Conservation (phyloP, 2,888 invertebrate genomes). For the Heterodera filipjevi region DNA sequence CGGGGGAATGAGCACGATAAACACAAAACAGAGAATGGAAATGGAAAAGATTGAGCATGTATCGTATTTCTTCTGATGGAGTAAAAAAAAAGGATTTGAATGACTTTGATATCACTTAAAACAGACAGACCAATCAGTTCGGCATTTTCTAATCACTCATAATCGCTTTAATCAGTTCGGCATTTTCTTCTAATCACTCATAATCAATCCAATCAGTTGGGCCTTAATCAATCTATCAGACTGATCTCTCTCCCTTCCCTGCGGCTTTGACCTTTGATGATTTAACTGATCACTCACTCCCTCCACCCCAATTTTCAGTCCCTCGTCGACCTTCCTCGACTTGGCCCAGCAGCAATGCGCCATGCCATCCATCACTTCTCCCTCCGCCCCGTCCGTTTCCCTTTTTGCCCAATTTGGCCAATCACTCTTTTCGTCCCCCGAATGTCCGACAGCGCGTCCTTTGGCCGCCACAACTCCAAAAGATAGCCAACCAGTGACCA, state of each 20-base stretch:
- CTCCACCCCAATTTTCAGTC: background rate
- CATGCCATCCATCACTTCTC: background rate
- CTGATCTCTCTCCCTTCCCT: too few relatives aligned
- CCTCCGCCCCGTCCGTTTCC: background rate
- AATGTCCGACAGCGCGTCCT: background rate
- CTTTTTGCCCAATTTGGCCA: slow-evolving; percentile 4
- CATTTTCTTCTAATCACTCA: background rate
- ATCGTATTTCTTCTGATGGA: slow-evolving; percentile 2
- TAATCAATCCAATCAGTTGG: too few relatives aligned
- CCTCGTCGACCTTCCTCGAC: background rate
- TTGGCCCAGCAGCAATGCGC: background rate
- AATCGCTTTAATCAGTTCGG: too few relatives aligned
- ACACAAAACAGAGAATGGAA: background rate
- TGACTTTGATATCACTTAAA: background rate
- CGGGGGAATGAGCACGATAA: background rate
- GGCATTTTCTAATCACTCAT: too few relatives aligned
- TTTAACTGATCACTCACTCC: background rate
- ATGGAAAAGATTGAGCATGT: background rate
- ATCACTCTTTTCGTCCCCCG: slow-evolving; percentile 4
- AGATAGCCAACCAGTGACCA: background rate
- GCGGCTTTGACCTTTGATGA: too few relatives aligned
- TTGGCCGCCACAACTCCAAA: slow-evolving; percentile 6
- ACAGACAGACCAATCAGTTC: too few relatives aligned
- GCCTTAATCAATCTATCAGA: too few relatives aligned
- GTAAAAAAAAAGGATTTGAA: background rate